phyloP scores from a whole-genome alignment of 2,113 vertebrate species.

The Typhlomys cinereus region DNA sequence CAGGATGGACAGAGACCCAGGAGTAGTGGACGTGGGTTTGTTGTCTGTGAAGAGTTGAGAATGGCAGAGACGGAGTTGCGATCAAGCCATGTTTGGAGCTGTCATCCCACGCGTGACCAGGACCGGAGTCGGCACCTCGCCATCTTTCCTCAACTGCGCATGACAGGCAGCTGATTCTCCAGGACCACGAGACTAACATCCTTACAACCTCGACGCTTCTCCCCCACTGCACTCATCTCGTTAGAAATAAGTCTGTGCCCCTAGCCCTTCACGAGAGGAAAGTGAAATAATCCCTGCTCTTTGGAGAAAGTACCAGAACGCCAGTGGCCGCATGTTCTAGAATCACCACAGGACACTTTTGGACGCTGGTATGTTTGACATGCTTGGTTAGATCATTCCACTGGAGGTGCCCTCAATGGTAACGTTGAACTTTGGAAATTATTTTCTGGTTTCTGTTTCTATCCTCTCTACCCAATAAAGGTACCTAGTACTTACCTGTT shows the following conservation, averaged over 20 bases:
- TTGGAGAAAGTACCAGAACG: not conserved
- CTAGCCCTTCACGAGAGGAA: not conserved
- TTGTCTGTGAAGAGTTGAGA: not conserved
- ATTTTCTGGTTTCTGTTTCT: not conserved
- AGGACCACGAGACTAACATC: not conserved
- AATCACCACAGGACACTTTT: not conserved
- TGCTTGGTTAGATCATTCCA: not conserved
- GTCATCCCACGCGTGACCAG: not conserved
- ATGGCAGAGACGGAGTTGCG: not conserved
- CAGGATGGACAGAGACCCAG: too few species aligned
- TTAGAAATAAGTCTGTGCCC: not conserved
- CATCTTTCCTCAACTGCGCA: not conserved
- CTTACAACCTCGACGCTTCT: not conserved
- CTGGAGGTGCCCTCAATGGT: not conserved
- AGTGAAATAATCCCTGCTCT: not conserved
- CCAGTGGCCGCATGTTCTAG: not conserved
- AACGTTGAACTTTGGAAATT: not conserved
- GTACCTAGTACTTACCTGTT: not conserved
- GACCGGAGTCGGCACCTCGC: not conserved
- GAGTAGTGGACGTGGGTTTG: too few species aligned
- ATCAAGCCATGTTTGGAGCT: not conserved
- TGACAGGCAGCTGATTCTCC: not conserved
- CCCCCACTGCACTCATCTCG: not conserved
- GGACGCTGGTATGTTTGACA: not conserved
- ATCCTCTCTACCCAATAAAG: not conserved